These are phyloP conservation scores for Pagrus major DNA, from an alignment of 2,113 vertebrate species.

Conservation along the genomic window DNA sequence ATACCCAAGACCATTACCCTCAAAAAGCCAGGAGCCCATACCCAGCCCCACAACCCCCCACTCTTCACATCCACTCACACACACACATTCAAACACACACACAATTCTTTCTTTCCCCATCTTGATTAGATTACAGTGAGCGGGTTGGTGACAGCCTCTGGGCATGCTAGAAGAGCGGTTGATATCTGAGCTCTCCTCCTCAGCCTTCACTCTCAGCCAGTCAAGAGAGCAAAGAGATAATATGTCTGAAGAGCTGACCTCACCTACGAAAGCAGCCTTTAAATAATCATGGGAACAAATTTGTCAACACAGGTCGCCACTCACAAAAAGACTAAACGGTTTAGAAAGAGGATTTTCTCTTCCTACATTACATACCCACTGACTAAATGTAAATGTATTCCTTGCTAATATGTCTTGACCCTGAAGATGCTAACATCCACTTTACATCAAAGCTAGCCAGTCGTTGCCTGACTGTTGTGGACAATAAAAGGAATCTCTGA, in stretches of 20 bases:
- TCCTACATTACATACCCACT: background rate
- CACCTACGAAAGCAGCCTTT: slow-evolving; percentile 55
- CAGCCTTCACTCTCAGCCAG: slow-evolving; percentile 65
- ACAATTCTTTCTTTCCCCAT: slow-evolving; percentile 66
- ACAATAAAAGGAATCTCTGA: slow-evolving; percentile 20
- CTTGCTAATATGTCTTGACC: slow-evolving; percentile 40
- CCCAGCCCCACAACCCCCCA: background rate
- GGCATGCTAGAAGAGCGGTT: slow-evolving; percentile 78
- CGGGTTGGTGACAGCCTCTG: slow-evolving; percentile 83
- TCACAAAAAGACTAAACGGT: slow-evolving; percentile 30
- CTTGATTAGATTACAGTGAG: slow-evolving; percentile 86
- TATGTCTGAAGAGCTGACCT: slow-evolving; percentile 72
- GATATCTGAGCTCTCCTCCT: slow-evolving; percentile 81
- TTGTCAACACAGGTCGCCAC: slow-evolving; percentile 58
- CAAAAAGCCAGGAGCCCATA: slow-evolving; percentile 15
- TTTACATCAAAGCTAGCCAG: slow-evolving; percentile 61
- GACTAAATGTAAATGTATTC: slow-evolving; percentile 30
- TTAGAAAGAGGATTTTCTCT: slow-evolving; percentile 29
- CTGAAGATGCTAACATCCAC: slow-evolving; percentile 49
- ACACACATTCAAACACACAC: slow-evolving; percentile 36
- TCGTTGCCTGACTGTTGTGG: slow-evolving; percentile 9
- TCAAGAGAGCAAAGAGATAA: slow-evolving; percentile 69
- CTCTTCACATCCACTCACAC: slow-evolving; percentile 28
- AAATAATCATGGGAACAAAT: slow-evolving; percentile 71
- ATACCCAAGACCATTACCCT: slow-evolving; percentile 18